These are phyloP conservation scores for Chaetophractus vellerosus DNA, from an alignment of 2,797 vertebrate species.

Conservation along the genomic window DNA sequence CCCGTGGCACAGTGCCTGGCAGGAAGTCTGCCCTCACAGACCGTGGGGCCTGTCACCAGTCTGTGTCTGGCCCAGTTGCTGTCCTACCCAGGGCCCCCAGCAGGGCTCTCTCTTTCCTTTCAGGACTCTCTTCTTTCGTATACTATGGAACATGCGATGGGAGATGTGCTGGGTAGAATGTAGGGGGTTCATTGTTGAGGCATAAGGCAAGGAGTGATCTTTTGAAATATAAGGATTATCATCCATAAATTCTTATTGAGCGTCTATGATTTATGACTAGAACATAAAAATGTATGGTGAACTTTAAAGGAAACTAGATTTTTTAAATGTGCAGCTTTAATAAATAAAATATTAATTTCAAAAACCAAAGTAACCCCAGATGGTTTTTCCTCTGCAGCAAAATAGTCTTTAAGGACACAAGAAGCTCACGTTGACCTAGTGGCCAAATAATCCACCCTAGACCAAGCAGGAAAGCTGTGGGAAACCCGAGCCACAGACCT, in stretches of 20 bases:
- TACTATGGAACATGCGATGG: neutral
- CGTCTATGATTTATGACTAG: neutral
- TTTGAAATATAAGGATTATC: conserved; percentile 42
- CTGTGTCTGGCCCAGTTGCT: neutral
- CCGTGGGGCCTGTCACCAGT: neutral
- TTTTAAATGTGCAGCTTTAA: neutral
- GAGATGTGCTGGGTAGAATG: neutral
- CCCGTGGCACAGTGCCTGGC: neutral
- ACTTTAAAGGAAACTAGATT: conserved; percentile 15
- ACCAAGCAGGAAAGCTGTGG: neutral
- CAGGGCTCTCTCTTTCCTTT: neutral
- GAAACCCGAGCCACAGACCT: neutral
- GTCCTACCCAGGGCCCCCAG: neutral
- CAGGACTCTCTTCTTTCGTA: neutral
- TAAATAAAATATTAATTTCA: conserved; percentile 67
- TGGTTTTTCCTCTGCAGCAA: neutral
- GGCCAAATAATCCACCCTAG: neutral
- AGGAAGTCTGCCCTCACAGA: neutral
- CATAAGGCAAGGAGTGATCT: neutral
- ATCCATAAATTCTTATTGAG: neutral
- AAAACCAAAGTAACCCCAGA: neutral
- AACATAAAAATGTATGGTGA: conserved; percentile 45
- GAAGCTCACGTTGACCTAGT: neutral
- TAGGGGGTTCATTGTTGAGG: neutral
- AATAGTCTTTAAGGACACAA: neutral